Percentiles rank a stretch among this genome's conserved stretches.
These are phyloP conservation scores for Henricia sp. DNA, from an alignment of 53 echinoderm and acorn worm genomes.

Conservation along the genomic window DNA sequence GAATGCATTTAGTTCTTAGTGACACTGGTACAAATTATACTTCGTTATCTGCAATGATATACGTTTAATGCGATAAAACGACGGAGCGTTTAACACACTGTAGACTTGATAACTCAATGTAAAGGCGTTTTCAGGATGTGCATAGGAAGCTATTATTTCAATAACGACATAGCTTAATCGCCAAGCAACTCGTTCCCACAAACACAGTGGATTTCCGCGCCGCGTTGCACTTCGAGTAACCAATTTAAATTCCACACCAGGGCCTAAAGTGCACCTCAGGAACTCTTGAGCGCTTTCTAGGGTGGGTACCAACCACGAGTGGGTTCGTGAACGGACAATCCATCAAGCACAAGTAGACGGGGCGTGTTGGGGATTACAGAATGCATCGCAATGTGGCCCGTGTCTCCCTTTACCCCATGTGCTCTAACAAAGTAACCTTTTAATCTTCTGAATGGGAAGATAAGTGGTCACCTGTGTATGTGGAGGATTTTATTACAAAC, in stretches of 20 bases:
- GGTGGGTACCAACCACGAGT: background rate
- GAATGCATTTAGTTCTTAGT: no score
- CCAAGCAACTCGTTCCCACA: background rate
- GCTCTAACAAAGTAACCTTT: slow-evolving; percentile 7
- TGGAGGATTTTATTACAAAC: background rate
- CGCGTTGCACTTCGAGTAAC: background rate
- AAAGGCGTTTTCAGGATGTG: no score
- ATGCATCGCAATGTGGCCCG: slow-evolving; percentile 17
- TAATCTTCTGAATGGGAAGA: background rate
- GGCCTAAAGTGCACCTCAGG: slow-evolving; percentile 7
- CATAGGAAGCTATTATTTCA: no score
- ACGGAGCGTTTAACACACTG: no score
- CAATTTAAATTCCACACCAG: slow-evolving; percentile 3
- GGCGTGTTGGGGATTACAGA: background rate
- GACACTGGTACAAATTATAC: no score
- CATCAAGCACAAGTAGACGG: slow-evolving; percentile 26
- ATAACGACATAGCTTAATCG: background rate
- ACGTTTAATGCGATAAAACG: no score
- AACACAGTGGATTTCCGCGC: background rate
- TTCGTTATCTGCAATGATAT: no score
- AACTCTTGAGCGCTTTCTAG: background rate
- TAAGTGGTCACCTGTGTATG: background rate
- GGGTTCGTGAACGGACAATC: slow-evolving; percentile 13
- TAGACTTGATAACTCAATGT: no score
- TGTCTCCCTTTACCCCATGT: background rate